These are phyloP conservation scores for Micromys minutus DNA, from an alignment of 2,113 vertebrate species.

Conservation along the genomic window DNA sequence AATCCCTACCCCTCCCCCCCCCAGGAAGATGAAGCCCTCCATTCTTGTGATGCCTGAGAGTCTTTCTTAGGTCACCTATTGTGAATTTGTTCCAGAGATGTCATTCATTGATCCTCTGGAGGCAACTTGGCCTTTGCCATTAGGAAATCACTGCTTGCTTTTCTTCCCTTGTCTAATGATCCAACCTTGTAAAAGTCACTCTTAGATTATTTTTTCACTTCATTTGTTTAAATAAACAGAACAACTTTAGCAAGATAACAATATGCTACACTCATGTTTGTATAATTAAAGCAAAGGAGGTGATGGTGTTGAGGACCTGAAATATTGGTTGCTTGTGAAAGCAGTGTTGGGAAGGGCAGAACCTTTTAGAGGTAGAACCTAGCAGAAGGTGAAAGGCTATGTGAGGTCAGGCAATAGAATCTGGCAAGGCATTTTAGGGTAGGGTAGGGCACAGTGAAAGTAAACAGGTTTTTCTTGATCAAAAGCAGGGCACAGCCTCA, in stretches of 20 bases:
- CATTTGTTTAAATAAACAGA: neutral
- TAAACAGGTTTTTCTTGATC: neutral
- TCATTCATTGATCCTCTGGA: neutral
- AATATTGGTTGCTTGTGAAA: neutral
- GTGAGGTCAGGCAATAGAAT: neutral
- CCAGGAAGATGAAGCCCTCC: no score
- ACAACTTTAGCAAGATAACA: neutral
- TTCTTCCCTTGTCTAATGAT: neutral
- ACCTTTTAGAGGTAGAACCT: neutral
- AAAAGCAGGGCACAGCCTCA: neutral
- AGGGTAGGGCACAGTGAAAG: neutral
- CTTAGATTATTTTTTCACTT: neutral
- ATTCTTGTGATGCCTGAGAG: neutral
- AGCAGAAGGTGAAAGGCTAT: neutral
- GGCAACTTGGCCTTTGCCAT: neutral
- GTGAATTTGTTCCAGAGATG: neutral
- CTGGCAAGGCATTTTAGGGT: neutral
- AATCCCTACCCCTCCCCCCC: accelerated
- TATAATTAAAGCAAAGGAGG: neutral
- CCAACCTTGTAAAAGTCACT: neutral
- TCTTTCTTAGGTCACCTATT: neutral
- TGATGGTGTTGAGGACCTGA: neutral
- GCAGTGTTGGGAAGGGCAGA: neutral
- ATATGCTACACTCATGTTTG: neutral
- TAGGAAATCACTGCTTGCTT: neutral